phyloP scores from a whole-genome alignment of 2,113 vertebrate species.

The Agelaius tricolor region DNA sequence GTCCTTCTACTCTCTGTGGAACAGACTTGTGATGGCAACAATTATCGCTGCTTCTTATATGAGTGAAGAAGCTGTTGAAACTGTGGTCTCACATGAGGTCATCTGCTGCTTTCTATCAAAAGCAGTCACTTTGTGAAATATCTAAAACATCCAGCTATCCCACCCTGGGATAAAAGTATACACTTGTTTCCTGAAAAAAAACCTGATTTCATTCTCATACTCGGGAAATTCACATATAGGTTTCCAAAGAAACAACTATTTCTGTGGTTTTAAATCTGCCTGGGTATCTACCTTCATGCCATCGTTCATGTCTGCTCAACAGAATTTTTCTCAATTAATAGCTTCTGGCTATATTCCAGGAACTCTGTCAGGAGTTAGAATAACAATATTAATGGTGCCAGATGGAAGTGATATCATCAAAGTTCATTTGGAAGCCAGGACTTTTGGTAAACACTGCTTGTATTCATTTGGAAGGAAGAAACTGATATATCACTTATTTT shows the following conservation, averaged over 20 bases:
- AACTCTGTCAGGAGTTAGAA: background rate
- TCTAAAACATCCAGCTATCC: background rate
- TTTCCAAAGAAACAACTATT: background rate
- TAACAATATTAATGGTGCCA: background rate
- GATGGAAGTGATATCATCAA: background rate
- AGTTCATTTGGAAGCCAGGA: background rate
- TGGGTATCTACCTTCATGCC: background rate
- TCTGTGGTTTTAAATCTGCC: background rate
- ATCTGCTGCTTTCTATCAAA: background rate
- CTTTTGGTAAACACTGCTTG: background rate
- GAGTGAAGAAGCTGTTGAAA: background rate
- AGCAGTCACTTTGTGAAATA: background rate
- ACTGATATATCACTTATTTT: background rate
- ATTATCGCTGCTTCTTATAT: background rate
- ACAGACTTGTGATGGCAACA: background rate
- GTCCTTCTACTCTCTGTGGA: background rate
- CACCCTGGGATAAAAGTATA: background rate
- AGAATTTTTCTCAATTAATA: background rate
- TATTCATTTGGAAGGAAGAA: slow-evolving; percentile 16
- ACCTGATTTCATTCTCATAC: background rate
- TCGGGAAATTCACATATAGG: background rate
- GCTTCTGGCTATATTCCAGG: background rate
- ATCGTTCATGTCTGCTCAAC: background rate
- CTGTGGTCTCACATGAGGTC: background rate
- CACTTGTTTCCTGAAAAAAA: background rate